These are phyloP conservation scores for Proctacanthus coquilletti DNA, from an alignment of 1,140 invertebrate species.

Conservation along the genomic window DNA sequence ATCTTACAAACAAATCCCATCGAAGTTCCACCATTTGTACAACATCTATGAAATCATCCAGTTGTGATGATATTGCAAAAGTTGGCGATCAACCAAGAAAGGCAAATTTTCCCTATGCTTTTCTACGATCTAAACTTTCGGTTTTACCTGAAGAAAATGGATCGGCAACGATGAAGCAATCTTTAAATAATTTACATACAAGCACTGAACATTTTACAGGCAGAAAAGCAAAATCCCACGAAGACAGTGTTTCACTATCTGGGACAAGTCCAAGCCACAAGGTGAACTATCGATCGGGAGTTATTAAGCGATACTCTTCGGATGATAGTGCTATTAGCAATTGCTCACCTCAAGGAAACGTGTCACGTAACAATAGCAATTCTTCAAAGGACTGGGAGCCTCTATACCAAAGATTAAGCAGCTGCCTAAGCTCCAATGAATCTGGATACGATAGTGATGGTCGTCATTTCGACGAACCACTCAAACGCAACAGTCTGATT, in stretches of 20 bases:
- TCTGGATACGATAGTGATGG: constrained; percentile 70
- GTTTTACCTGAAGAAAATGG: constrained; percentile 56
- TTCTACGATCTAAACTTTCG: constrained; percentile 54
- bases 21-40: constrained; percentile 9
- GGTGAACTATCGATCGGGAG: constrained; percentile 7
- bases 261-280: constrained; percentile 9
- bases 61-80: constrained; percentile 29
- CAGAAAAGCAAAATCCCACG: constrained; percentile 1
- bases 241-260: not conserved
- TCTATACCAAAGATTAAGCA: constrained; percentile 39
- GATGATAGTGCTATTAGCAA: constrained; percentile 13
- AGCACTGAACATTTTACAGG: not conserved
- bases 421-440: constrained; percentile 66
- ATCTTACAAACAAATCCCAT: constrained; percentile 35
- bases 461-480: constrained; percentile 37
- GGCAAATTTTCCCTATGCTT: constrained; percentile 60
- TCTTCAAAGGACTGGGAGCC: constrained; percentile 31
- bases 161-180: constrained; percentile 35
- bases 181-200: constrained; percentile 10
- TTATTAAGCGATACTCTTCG: constrained; percentile 12
- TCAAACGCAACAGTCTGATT: constrained; percentile 25
- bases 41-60: constrained; percentile 22
- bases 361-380: constrained; percentile 29
- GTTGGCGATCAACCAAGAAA: constrained; percentile 20
- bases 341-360: constrained; percentile 8